Base-by-base conservation (phyloP, 2,797 vertebrate genomes). In the Sarcoramphus papa region DNA sequence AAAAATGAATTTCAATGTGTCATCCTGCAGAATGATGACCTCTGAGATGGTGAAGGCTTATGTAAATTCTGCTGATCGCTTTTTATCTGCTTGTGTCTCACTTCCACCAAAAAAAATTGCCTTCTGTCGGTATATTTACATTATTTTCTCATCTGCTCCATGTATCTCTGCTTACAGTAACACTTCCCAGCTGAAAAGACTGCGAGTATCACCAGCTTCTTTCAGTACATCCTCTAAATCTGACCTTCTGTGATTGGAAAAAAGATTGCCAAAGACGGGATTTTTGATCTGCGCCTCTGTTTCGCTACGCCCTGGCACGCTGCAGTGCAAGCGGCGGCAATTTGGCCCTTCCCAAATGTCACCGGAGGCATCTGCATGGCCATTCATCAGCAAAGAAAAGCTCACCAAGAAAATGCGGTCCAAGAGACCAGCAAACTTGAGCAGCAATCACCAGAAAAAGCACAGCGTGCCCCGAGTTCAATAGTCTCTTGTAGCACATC, bases 21-120 rank as follows among this genome's bases (percentile, higher is more conserved):
- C 94, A 85, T 81, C 90, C 91, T 89, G 85, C 90, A 84, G 88
- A 93, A 65, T 73, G 91, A 96, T 97, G 97, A 97, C 98, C 97
- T 93, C 82, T 64, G 93, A 90, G 97, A 95, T 94, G 93, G 67
- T 50, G 84, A 82, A 85, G 67, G 93, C 95, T 97, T 96, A 79
- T 97, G 95, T 82, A 96, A 96, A 96, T 95, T 85, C 90, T 86
- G 83, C 93, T 88, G 94, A 97, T 97, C 18, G 33, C 95, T 93
- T 95, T 96, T 95, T 82, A 96, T 95, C 95, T 94, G 84, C 92
- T 68, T 92, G 75, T 57, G 81, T 88, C 89, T 97, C 96, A 48
- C 92, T 96, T 95, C 93, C 86, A 96, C 85, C 31, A 74, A 93
- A 93, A 79, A 90, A 90, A 96, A 95, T 54, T 70, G 70, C 95